A percentile compares a stretch with the other conserved stretches of the same genome.
Evolutionary conservation across 2,113 vertebrate genomes (phyloP).

Genomic region (Datnioides undecimradiatus): DNA sequence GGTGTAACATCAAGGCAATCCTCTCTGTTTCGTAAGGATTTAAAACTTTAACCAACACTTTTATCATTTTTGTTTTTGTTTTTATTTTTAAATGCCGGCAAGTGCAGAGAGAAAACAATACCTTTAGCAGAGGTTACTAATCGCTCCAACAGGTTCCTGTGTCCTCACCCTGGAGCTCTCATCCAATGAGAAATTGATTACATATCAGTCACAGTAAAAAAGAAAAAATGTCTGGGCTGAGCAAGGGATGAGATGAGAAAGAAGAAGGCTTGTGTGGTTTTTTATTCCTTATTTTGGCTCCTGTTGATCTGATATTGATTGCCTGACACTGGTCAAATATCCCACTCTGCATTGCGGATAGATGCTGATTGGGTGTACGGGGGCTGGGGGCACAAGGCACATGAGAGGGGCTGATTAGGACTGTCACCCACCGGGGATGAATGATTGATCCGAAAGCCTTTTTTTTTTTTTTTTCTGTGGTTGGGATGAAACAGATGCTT

Average conservation of each 20-base stretch:
- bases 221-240: conserved; percentile 52
- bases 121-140: conserved; percentile 45
- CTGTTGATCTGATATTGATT: conserved; percentile 77
- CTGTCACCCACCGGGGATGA: conserved; percentile 28
- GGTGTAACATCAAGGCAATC: not conserved
- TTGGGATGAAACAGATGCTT: conserved; percentile 43
- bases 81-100: conserved; percentile 12
- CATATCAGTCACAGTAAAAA: conserved; percentile 70
- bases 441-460: conserved; percentile 53
- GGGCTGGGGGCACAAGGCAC: conserved; percentile 12
- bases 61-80: not conserved
- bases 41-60: conserved; percentile 7
- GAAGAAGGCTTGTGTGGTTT: conserved; percentile 14
- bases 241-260: conserved; percentile 36
- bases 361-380: conserved; percentile 35
- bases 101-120: conserved; percentile 5
- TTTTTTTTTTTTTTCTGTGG: conserved; percentile 52
- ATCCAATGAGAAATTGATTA: conserved; percentile 77
- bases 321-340: conserved; percentile 73
- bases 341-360: conserved; percentile 63
- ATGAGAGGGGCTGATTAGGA: conserved; percentile 55
- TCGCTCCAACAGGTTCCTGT: conserved; percentile 34
- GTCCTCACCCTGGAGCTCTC: conserved; percentile 38
- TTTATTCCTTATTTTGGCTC: conserved; percentile 47
- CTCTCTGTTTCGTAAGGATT: conserved; percentile 2